phyloP scores from a whole-genome alignment of 2,888 invertebrate species.

The Drosophila kanekoi region DNA sequence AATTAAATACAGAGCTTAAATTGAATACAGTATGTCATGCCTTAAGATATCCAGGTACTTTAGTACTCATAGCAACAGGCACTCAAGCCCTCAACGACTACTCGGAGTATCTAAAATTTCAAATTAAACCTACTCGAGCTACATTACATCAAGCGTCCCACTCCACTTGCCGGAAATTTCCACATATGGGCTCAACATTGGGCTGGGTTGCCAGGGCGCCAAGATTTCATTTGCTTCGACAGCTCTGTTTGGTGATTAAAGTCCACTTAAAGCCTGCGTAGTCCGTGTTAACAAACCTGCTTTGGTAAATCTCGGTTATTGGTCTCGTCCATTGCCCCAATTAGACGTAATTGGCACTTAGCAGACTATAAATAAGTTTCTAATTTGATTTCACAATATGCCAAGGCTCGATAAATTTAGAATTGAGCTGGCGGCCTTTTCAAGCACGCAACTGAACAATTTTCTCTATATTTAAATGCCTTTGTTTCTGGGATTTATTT shows the following conservation, averaged over 20 bases:
- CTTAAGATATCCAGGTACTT: not conserved
- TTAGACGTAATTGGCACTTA: constrained; percentile 23
- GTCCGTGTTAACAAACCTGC: not conserved
- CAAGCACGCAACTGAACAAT: constrained; percentile 5
- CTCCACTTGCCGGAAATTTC: not conserved
- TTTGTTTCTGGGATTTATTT: not conserved
- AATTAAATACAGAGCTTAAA: too few relatives aligned
- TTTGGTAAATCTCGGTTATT: not conserved
- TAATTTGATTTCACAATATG: constrained; percentile 18
- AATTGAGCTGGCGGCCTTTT: not conserved
- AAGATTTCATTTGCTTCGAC: not conserved
- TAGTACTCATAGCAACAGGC: not conserved
- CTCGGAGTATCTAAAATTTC: not conserved
- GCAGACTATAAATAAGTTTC: constrained; percentile 16
- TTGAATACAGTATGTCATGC: not conserved
- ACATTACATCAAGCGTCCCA: not conserved
- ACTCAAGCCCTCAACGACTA: not conserved
- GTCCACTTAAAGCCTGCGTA: not conserved
- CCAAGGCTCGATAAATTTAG: constrained; percentile 10
- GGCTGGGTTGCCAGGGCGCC: constrained; percentile 4
- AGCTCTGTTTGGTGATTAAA: constrained; percentile 1
- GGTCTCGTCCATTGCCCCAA: constrained; percentile 2
- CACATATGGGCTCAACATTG: not conserved
- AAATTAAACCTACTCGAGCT: constrained; percentile 3
- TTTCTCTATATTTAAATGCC: constrained; percentile 14